Evolutionary conservation across 1,140 invertebrate species (phyloP).

Genomic region (Hyposmocoma kahamanoa): DNA sequence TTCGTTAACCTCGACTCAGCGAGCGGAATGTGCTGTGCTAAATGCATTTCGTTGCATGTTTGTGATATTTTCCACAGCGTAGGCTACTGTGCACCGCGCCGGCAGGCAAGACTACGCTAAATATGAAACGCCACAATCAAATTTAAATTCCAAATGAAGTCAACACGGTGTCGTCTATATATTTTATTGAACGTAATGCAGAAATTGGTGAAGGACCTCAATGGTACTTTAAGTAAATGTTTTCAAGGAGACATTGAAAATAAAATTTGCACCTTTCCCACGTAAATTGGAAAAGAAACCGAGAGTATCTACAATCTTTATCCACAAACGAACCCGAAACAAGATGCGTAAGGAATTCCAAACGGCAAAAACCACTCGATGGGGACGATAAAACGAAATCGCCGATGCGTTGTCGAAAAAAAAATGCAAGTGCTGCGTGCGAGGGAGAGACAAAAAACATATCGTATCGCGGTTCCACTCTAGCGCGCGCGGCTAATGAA

Average conservation of each 20-base stretch:
- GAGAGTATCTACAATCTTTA: constrained; percentile 26
- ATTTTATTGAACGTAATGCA: no score
- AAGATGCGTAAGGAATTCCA: constrained; percentile 48
- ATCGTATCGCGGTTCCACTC: constrained; percentile 60
- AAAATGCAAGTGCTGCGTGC: constrained; percentile 55
- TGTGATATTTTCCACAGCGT: no score
- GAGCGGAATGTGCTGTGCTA: constrained; percentile 16
- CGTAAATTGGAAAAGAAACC: constrained; percentile 17
- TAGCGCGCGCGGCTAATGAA: constrained; percentile 55
- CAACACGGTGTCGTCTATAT: no score
- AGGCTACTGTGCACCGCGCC: no score
- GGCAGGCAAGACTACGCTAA: no score
- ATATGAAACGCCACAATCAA: no score
- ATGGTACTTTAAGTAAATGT: no score
- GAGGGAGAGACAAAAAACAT: constrained; percentile 62
- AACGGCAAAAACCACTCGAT: constrained; percentile 60
- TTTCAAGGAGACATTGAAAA: no score
- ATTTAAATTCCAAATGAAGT: no score
- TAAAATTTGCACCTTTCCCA: constrained; percentile 26
- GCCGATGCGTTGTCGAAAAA: constrained; percentile 57
- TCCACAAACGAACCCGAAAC: constrained; percentile 37
- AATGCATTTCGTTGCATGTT: no score
- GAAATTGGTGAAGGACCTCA: no score
- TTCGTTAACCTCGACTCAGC: constrained; percentile 21
- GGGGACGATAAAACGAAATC: constrained; percentile 64